Evolutionary conservation across 2,888 invertebrate species (phyloP).

Genomic region (Achlya flavicornis): DNA sequence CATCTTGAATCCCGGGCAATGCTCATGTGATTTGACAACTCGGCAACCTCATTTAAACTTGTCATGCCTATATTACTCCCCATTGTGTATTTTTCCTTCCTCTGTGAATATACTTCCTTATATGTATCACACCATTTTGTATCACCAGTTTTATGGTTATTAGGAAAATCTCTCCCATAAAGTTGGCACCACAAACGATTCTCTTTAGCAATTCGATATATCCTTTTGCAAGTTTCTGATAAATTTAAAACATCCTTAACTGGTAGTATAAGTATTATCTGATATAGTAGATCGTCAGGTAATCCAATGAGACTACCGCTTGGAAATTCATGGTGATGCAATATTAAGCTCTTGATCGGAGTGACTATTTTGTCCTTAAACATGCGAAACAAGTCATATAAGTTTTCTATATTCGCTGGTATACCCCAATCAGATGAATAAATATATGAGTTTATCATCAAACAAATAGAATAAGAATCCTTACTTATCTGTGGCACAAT

Average conservation of each 20-base stretch:
- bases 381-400: conserved; percentile 29
- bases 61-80: conserved; percentile 20
- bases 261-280: conserved; percentile 43
- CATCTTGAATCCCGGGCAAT: conserved; percentile 34
- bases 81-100: conserved; percentile 19
- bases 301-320: conserved; percentile 44
- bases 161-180: conserved; percentile 48
- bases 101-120: conserved; percentile 35
- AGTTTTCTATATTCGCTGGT: conserved; percentile 35
- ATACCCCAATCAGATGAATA: conserved; percentile 35
- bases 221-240: conserved; percentile 44
- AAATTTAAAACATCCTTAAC: conserved; percentile 44
- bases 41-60: conserved; percentile 27
- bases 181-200: conserved; percentile 49
- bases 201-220: conserved; percentile 40
- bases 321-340: conserved; percentile 39
- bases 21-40: conserved; percentile 32
- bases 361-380: conserved; percentile 44
- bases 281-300: conserved; percentile 43
- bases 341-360: conserved; percentile 45
- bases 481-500: conserved; percentile 35
- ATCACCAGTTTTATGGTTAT: conserved; percentile 28
- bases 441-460: conserved; percentile 36
- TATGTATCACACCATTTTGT: conserved; percentile 40
- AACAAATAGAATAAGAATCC: conserved; percentile 44